Evolutionary conservation across 2,888 invertebrate species (phyloP).

Genomic region (Dendrolimus pini): DNA sequence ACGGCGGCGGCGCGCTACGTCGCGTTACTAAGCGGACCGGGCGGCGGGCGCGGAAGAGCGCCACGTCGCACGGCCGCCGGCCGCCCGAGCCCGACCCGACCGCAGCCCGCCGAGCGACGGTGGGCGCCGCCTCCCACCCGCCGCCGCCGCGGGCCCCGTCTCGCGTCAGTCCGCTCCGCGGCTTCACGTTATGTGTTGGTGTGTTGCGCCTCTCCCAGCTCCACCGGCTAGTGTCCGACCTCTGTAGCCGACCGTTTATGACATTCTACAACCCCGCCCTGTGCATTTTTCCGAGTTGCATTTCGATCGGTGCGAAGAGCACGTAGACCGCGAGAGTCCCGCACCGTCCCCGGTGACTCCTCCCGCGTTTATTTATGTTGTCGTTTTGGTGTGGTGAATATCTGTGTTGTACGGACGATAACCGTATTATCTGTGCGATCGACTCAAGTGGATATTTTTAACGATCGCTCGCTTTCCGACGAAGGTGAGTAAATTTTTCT

Average conservation of each 20-base stretch:
- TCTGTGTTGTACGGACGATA: slow-evolving; percentile 73
- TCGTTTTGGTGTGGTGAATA: slow-evolving; percentile 76
- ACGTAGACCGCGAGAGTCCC: slow-evolving; percentile 45
- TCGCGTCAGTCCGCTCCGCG: slow-evolving; percentile 55
- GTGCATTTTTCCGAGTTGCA: slow-evolving; percentile 68
- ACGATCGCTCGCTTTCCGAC: slow-evolving; percentile 51
- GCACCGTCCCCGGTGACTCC: slow-evolving; percentile 45
- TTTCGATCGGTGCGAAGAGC: slow-evolving; percentile 63
- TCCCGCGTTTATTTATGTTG: slow-evolving; percentile 72
- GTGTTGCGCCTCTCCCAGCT: slow-evolving; percentile 33
- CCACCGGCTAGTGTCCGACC: slow-evolving; percentile 61
- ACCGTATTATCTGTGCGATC: slow-evolving; percentile 73
- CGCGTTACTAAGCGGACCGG: slow-evolving; percentile 24
- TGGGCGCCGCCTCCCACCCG: slow-evolving; percentile 19
- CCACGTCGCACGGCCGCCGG: slow-evolving; percentile 26
- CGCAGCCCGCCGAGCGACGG: slow-evolving; percentile 36
- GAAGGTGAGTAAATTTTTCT: slow-evolving; percentile 57
- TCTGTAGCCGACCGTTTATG: slow-evolving; percentile 68
- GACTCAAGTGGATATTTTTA: slow-evolving; percentile 69
- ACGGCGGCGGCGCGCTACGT: slow-evolving; percentile 32
- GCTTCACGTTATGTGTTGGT: slow-evolving; percentile 49
- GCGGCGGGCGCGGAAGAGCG: slow-evolving; percentile 39
- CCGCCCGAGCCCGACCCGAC: slow-evolving; percentile 32
- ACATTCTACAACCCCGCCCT: slow-evolving; percentile 74
- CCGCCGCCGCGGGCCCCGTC: slow-evolving; percentile 20